Evolutionary conservation across 1,140 invertebrate species (phyloP).

Genomic region (Drosophila trapezifrons): DNA sequence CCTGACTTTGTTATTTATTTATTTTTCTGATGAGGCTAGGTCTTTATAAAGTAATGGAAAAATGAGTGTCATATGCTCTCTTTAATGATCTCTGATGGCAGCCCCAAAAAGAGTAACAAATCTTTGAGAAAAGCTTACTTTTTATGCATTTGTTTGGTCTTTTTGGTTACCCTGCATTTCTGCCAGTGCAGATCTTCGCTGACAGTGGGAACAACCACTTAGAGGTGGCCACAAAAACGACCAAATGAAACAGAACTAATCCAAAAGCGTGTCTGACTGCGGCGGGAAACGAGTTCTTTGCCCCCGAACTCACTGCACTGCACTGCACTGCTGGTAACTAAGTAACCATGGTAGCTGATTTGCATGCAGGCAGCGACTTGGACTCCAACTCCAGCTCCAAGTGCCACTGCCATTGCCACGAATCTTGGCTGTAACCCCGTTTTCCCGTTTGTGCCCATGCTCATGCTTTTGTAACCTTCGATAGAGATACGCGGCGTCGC

Average conservation of each 20-base stretch:
- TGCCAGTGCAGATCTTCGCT: conserved; percentile 28
- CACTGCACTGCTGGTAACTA: conserved; percentile 13
- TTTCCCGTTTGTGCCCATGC: conserved; percentile 45
- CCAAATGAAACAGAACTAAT: conserved; percentile 53
- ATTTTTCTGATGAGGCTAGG: too few relatives aligned
- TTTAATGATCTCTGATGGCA: too few relatives aligned
- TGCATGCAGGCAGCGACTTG: conserved; percentile 67
- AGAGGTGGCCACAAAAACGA: conserved; percentile 43
- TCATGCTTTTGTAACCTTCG: conserved; percentile 56
- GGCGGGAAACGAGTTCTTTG: conserved; percentile 67
- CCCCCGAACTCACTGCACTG: conserved; percentile 21
- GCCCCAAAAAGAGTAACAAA: too few relatives aligned
- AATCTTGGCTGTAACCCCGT: conserved; percentile 58
- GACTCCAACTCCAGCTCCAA: conserved; percentile 20
- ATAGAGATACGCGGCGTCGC: conserved; percentile 88
- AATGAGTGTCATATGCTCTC: background rate
- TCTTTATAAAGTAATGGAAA: background rate
- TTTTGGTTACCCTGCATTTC: background rate
- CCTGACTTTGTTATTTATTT: background rate
- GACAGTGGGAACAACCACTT: conserved; percentile 52
- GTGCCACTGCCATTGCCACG: conserved; percentile 38
- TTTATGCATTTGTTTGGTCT: background rate
- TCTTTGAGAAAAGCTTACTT: background rate
- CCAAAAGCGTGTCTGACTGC: conserved; percentile 54
- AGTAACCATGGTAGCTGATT: conserved; percentile 63